Evolutionary conservation across 2,888 invertebrate species (phyloP), one percentile per base, ranked within the genome.

Genomic region (Orchesellides sinensis): DNA sequence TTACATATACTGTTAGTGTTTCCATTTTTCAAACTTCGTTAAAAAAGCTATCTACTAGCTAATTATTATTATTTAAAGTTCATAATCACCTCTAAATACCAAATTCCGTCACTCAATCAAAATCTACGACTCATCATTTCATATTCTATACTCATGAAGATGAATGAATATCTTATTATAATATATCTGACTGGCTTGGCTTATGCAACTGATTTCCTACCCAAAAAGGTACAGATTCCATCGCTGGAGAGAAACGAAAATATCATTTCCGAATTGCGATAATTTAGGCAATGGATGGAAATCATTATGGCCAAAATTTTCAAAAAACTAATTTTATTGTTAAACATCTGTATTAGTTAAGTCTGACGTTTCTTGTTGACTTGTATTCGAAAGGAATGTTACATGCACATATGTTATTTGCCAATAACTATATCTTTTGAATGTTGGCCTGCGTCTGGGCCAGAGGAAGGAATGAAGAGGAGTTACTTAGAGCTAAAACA

Each of bases 191-290:
- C 3, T 4, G 5, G n/a, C n/a, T n/a, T 56, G 14, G 14, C 17
- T 25, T 14, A 14, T 19, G 32, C n/a, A 59, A 47, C 35, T 54
- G 74, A 63, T 75, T 47, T 79, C 78, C 70, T 63, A 79, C 63
- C 78, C 78, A 79, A 79, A 79, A 79, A 79, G 78, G 78, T 79
- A 79, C 78, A 63, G 47, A 40, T 78, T 77, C 63, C 27, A 70
- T 70, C 70, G 61, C 61, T 35, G 17, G 19, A 63, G 35, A 70
- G 52, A 79, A 70, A 52, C 40, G 61, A 17, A 0, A n/a, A 21
- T 63, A 45, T 17, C 47, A 68, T 68, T 49, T 45, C 45, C 29
- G 8, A 21, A 3, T 19, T 69, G 69, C 78, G 70, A 79, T 52
- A 61, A 63, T 70, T 63, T 70, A 63, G 78, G 63, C 69, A 63